Conservation (phyloP, 2,888 invertebrate genomes). For the Rugalucina vietnamica region DNA sequence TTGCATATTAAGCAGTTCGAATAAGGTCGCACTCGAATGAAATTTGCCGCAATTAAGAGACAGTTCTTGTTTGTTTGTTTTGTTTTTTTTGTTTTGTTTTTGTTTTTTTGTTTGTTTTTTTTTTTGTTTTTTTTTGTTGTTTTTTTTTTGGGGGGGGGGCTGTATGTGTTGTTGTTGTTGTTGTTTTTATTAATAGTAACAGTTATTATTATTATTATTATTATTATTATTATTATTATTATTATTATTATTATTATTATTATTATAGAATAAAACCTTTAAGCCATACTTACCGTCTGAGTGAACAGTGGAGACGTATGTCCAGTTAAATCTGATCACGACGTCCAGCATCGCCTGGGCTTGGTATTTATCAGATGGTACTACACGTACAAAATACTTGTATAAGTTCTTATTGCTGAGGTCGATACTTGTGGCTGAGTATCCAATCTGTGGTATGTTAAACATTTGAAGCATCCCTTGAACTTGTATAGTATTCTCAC, state of each 20-base stretch:
- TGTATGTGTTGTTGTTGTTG: too few relatives aligned
- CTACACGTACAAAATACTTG: constrained; percentile 91
- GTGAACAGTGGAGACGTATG: constrained; percentile 90
- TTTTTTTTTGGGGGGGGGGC: too few relatives aligned
- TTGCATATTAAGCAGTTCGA: too few relatives aligned
- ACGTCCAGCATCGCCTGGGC: constrained; percentile 89
- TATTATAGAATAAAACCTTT: too few relatives aligned
- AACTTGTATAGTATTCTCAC: constrained; percentile 88
- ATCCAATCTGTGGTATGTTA: constrained; percentile 89
- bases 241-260: neutral
- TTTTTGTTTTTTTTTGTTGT: too few relatives aligned
- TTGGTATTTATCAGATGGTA: constrained; percentile 91
- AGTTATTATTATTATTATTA: neutral
- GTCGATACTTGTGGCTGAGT: constrained; percentile 91
- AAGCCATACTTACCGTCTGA: constrained; percentile 89
- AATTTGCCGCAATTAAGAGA: too few relatives aligned
- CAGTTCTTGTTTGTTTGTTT: too few relatives aligned
- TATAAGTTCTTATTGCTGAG: constrained; percentile 90
- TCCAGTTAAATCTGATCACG: constrained; percentile 87
- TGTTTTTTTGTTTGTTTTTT: too few relatives aligned
- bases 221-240: neutral
- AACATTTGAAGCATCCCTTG: constrained; percentile 91
- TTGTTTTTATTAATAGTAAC: neutral
- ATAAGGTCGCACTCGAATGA: too few relatives aligned
- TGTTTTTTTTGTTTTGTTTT: too few relatives aligned